Percentiles rank a stretch among this genome's conserved stretches.
phyloP scores from a whole-genome alignment of 2,888 invertebrate genomes.

The Tupiocoris notatus region DNA sequence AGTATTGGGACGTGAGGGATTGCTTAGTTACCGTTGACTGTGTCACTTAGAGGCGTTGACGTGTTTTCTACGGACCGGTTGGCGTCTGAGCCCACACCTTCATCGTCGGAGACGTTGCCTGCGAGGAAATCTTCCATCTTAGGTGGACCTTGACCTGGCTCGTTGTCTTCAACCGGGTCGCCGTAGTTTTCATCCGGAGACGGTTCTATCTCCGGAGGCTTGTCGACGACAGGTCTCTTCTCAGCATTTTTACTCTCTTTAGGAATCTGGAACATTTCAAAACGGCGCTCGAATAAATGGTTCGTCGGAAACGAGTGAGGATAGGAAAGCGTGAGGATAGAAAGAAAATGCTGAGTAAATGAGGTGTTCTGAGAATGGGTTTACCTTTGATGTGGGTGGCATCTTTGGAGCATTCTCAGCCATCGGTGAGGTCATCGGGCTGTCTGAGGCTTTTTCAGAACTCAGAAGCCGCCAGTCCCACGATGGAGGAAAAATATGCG shows the following conservation, averaged over 20 bases:
- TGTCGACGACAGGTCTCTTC: slow-evolving; percentile 7
- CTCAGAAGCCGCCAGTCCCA: slow-evolving; percentile 65
- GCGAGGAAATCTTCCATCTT: slow-evolving; percentile 25
- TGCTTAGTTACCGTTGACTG: slow-evolving; percentile 36
- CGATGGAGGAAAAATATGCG: slow-evolving; percentile 65
- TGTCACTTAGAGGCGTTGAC: slow-evolving; percentile 40
- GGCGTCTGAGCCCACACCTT: slow-evolving; percentile 45
- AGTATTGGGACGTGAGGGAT: slow-evolving; percentile 22
- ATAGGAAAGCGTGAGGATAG: no score
- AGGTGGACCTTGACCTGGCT: slow-evolving; percentile 10
- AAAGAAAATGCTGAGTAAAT: no score
- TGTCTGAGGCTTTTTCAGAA: background rate
- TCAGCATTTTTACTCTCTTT: background rate
- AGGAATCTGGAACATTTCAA: background rate
- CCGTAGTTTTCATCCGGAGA: slow-evolving; percentile 16
- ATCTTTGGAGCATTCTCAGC: slow-evolving; percentile 13
- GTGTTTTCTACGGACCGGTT: slow-evolving; percentile 44
- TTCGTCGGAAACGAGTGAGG: no score
- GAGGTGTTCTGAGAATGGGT: background rate
- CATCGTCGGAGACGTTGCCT: slow-evolving; percentile 43
- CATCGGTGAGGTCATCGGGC: slow-evolving; percentile 4
- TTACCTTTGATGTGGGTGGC: background rate
- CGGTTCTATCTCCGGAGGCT: slow-evolving; percentile 25
- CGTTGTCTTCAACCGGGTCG: slow-evolving; percentile 8
- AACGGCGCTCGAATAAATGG: no score